Evolutionary conservation across 2,113 vertebrate species (phyloP), one percentile per base, ranked within the genome.

Genomic region (Dendropsophus ebraccatus): DNA sequence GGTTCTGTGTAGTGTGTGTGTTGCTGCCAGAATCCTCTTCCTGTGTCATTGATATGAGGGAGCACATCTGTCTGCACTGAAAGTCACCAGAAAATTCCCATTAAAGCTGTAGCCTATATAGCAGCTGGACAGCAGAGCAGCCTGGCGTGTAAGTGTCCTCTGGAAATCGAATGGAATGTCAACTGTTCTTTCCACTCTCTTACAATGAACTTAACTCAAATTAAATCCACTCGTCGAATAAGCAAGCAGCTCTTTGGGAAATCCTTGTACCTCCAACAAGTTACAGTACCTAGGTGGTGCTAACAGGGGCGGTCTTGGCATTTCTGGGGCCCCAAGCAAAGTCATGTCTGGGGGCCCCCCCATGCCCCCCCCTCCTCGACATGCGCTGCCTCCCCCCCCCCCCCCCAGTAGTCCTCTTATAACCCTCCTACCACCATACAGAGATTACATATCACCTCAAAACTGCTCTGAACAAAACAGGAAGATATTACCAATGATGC

Each of bases 11-110:
- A 41, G 7, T 69, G 30, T 69, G 16, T 69, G 37, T 16, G 35
- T 70, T 80, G 56, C 77, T 80, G 77, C 54, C 23, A 37, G 28
- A 32, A 58, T 10, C n/a, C 28, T 19, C 73, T 52, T 76, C 41
- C 47, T 76, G 47, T 79, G 52, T 37, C 83, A 85, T 25, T 85
- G 79, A 82, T 88, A 88, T 30, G 83, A 93, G 88, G 81, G 87
- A 91, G 73, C 87, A 89, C 92, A 94, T 93, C 92, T 94, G 93
- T 90, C 89, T 87, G 30, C 90, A n/a, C 89, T 92, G 92, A 92
- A 94, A 90, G 72, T 90, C 84, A 88, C 90, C 90, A 91, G 90
- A 85, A 92, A 90, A 92, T 93, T 93, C 91, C 89, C 93, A 90
- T 91, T 16, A 32, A 85, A 88, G 88, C 87, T 90, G 82, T 76